A percentile compares a stretch with the other conserved stretches of the same genome.
phyloP scores from a whole-genome alignment of 2,888 invertebrate genomes.

The Tridacna gigas region DNA sequence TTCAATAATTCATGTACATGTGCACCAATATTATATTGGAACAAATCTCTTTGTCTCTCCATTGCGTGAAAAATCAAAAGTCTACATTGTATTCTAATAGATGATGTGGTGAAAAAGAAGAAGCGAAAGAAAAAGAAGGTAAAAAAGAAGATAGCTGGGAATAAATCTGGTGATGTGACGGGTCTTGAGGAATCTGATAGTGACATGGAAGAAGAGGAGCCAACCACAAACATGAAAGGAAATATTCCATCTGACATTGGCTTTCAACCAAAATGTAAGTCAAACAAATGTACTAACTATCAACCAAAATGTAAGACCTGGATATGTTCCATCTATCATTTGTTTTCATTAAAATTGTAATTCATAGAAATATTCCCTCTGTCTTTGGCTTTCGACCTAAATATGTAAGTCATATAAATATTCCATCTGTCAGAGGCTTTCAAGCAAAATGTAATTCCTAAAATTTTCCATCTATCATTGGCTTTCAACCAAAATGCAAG shows the following conservation, averaged over 20 bases:
- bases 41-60: no score
- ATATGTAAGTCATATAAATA: background rate
- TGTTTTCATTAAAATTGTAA: no score
- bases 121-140: slow-evolving; percentile 44
- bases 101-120: slow-evolving; percentile 11
- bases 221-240: background rate
- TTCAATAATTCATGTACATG: no score
- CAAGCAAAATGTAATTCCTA: slow-evolving; percentile 16
- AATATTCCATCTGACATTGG: background rate
- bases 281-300: background rate
- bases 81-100: background rate
- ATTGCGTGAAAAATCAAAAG: no score
- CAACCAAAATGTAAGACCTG: no score
- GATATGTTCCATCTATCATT: no score
- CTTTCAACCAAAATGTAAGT: slow-evolving; percentile 24
- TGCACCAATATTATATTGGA: no score
- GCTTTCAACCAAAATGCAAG: background rate
- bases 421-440: background rate
- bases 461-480: background rate
- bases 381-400: background rate
- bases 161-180: slow-evolving; percentile 14
- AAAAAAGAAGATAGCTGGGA: slow-evolving; percentile 33
- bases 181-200: slow-evolving; percentile 22
- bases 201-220: slow-evolving; percentile 33
- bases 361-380: no score